phyloP scores from a whole-genome alignment of 2,797 vertebrate genomes.

The Pelochelys cantorii region DNA sequence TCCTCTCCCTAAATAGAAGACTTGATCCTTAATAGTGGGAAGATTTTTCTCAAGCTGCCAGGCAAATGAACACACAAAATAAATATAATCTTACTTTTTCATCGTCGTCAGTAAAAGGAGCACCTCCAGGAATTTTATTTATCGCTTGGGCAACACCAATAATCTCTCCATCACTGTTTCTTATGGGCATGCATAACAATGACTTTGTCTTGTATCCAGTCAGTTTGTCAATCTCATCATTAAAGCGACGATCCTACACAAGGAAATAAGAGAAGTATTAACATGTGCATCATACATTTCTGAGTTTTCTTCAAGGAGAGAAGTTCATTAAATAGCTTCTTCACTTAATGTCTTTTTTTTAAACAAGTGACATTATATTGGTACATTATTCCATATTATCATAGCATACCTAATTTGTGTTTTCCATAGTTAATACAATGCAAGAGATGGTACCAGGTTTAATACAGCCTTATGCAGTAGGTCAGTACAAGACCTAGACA shows the following conservation, averaged over 20 bases:
- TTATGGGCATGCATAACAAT: conserved; percentile 96
- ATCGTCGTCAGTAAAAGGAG: conserved; percentile 94
- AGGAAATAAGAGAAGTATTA: conserved; percentile 56
- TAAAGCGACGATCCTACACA: conserved; percentile 95
- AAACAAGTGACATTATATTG: neutral
- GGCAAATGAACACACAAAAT: neutral
- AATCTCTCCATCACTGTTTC: conserved; percentile 95
- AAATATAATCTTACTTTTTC: conserved; percentile 86
- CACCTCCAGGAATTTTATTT: conserved; percentile 94
- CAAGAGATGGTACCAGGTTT: neutral
- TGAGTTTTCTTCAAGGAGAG: neutral
- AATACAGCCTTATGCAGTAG: neutral
- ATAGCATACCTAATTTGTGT: neutral
- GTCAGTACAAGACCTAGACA: neutral
- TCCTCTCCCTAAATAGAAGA: neutral
- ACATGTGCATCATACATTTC: neutral
- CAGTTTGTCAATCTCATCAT: conserved; percentile 98
- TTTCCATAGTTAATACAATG: neutral
- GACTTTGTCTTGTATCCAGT: conserved; percentile 99
- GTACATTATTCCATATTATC: neutral
- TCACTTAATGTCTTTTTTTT: neutral
- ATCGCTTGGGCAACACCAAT: conserved; percentile 98
- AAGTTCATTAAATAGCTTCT: neutral
- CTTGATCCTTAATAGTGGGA: neutral
- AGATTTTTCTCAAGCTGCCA: neutral